phyloP scores from a whole-genome alignment of 2,797 vertebrate genomes.

The Phoebastria nigripes region DNA sequence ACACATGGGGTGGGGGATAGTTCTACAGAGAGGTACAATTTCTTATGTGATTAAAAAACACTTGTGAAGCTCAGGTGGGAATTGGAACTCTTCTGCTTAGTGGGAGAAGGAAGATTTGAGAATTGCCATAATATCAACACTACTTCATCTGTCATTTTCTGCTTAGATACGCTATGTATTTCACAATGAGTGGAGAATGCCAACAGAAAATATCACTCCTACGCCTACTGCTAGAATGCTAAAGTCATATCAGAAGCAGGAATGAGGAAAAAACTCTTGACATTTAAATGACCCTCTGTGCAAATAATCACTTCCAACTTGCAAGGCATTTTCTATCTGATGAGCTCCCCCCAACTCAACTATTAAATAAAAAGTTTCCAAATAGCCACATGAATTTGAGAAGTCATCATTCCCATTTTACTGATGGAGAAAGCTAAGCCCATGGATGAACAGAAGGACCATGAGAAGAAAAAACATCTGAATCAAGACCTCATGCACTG shows the following conservation, averaged over 20 bases:
- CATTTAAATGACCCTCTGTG: slow-evolving; percentile 40
- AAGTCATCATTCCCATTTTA: neutral
- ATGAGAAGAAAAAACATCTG: neutral
- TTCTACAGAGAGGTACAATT: neutral
- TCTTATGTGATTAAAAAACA: neutral
- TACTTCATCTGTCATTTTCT: slow-evolving; percentile 35
- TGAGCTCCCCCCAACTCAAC: neutral
- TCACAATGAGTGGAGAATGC: slow-evolving; percentile 33
- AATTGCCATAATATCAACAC: neutral
- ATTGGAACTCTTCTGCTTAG: neutral
- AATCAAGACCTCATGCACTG: neutral
- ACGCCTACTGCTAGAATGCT: slow-evolving; percentile 24
- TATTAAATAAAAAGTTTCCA: neutral
- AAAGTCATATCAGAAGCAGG: neutral
- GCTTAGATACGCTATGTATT: slow-evolving; percentile 27
- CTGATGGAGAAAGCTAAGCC: neutral
- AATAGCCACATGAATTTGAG: neutral
- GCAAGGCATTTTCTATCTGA: neutral
- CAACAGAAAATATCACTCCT: slow-evolving; percentile 48
- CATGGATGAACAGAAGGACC: neutral
- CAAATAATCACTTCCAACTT: slow-evolving; percentile 17
- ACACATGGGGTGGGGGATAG: neutral
- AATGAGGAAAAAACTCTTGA: slow-evolving; percentile 18
- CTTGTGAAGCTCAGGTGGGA: neutral
- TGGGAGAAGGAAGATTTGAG: neutral